Base-by-base conservation (phyloP, 2,113 vertebrate genomes). In the Rhipidura dahli region DNA sequence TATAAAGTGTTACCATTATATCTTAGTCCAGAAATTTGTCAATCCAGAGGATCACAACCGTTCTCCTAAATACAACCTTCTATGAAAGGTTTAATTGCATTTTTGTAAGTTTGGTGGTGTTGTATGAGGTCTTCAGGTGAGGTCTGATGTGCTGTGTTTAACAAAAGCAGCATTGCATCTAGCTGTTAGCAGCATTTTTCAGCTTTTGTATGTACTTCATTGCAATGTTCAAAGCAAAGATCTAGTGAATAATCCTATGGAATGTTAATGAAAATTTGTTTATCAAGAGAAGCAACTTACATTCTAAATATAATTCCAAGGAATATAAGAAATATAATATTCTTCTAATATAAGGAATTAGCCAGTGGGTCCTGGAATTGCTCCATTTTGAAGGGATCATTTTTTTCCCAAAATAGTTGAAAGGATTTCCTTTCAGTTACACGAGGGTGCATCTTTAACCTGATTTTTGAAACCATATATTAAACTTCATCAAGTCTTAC, bases 401-500 rank as follows among this genome's bases (percentile, higher is more conserved):
- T 28, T 59, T 47, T 78, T 47, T 3, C 22, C n/a, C 37, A 39
- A 57, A 83, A 65, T 53, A 87, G 19, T 57, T 35, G 22, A 59
- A 59, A 49, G 5, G 7, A 64, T 79, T 80, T 91, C 10, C 27
- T 87, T 89, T 84, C 61, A 75, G 23, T 15, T 45, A 70, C 15
- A 85, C 7, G 5, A 78, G 7, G 9, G 6, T 77, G 7, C 13
- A 54, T 13, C 6, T 63, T 73, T 70, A 91, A 53, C 8, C 4
- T 35, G 15, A 47, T 47, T 63, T 94, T 47, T 75, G 35, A 87
- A 84, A 70, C 7, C 21, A 47, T 39, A 30, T 12, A 19, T 54
- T 66, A 40, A 27, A 42, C 15, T 87, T 75, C 10, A 4, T 42
- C 26, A 71, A 47, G 49, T 50, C 98, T 98, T 98, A 99, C 99